Evolutionary conservation across 30 jellyfish, hydroid and myxozoan genomes (phyloP).

Genomic region (Chironex yamaguchii): DNA sequence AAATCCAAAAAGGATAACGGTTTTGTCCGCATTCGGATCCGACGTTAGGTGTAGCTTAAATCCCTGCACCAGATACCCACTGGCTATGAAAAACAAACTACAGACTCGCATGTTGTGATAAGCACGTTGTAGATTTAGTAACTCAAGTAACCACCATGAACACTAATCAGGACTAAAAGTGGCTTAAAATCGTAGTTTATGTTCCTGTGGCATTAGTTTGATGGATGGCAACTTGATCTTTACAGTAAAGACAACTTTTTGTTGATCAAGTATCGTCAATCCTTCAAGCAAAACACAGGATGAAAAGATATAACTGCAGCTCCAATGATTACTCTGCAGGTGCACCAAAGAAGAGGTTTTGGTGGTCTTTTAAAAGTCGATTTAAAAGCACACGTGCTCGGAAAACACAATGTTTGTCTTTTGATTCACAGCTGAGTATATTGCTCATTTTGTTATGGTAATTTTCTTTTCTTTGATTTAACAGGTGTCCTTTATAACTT

Average conservation of each 20-base stretch:
- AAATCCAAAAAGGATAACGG: slow-evolving; percentile 82
- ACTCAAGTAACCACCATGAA: no score
- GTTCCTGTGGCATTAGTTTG: no score
- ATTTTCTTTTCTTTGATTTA: not conserved
- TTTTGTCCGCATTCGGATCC: slow-evolving; percentile 76
- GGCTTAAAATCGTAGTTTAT: no score
- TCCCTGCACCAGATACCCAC: not conserved
- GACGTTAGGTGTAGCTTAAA: slow-evolving; percentile 36
- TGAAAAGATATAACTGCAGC: not conserved
- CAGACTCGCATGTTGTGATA: not conserved
- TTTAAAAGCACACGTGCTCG: not conserved
- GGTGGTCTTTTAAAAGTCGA: not conserved
- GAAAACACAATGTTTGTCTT: not conserved
- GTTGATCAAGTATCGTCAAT: no score
- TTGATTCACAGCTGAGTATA: not conserved
- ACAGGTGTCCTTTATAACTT: no score
- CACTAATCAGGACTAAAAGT: no score
- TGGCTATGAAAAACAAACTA: not conserved
- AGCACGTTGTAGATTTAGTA: no score
- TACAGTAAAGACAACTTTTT: no score
- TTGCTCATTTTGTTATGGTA: not conserved
- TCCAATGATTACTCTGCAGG: not conserved
- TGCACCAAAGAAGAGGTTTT: not conserved
- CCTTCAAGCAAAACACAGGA: no score
- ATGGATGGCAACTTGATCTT: no score